These are phyloP conservation scores for Linepithema humile DNA, from an alignment of 1,140 invertebrate genomes.

Conservation along the genomic window DNA sequence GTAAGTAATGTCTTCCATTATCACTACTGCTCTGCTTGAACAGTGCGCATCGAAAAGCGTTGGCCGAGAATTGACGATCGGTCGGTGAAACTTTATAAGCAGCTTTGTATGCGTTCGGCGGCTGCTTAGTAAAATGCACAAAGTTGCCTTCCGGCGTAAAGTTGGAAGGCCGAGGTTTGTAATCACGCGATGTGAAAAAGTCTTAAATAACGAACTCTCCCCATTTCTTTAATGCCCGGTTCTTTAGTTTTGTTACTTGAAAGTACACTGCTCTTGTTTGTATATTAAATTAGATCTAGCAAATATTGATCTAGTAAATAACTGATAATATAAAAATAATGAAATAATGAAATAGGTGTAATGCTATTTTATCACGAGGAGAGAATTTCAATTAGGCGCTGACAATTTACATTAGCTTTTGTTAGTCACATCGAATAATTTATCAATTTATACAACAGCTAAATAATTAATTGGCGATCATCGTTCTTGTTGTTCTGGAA, in stretches of 20 bases:
- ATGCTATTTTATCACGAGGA: background rate
- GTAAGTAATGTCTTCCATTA: slow-evolving; percentile 66
- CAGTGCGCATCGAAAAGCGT: slow-evolving; percentile 52
- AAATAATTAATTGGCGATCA: background rate
- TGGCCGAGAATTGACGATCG: slow-evolving; percentile 39
- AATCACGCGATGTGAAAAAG: background rate
- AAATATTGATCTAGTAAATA: background rate
- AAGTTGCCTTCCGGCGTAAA: background rate
- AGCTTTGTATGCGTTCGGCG: slow-evolving; percentile 24
- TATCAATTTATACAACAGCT: background rate
- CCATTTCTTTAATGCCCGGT: background rate
- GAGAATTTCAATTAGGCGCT: too few relatives aligned
- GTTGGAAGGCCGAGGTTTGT: slow-evolving; percentile 6
- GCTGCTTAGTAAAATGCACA: slow-evolving; percentile 28
- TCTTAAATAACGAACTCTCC: slow-evolving; percentile 15
- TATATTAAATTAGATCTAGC: background rate
- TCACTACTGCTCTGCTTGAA: slow-evolving; percentile 41
- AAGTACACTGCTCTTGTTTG: background rate
- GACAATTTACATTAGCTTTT: background rate
- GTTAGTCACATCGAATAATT: background rate
- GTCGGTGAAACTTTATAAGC: slow-evolving; percentile 42
- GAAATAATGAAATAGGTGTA: background rate
- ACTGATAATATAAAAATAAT: background rate
- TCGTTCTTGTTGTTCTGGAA: background rate
- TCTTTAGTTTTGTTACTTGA: background rate